These are phyloP conservation scores for Lissonota sp. DNA, from an alignment of 2,888 invertebrate species.

Conservation along the genomic window DNA sequence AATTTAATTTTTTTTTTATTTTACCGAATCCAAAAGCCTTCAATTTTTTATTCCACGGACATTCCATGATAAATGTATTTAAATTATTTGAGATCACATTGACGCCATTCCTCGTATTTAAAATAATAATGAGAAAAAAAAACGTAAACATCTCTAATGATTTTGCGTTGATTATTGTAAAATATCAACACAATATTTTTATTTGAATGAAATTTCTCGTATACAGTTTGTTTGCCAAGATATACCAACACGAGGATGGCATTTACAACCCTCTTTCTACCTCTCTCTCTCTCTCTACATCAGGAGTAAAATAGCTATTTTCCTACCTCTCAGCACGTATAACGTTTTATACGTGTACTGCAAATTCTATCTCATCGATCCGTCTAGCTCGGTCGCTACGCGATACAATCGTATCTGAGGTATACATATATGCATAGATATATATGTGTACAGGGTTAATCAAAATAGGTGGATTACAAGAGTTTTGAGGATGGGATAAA, in stretches of 20 bases:
- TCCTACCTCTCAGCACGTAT: constrained; percentile 31
- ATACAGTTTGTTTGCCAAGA: constrained; percentile 21
- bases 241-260: constrained; percentile 12
- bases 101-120: too few species aligned
- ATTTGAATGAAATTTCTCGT: constrained; percentile 6
- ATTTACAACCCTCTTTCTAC: not conserved
- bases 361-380: constrained; percentile 81
- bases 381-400: constrained; percentile 68
- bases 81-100: too few species aligned
- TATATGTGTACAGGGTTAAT: not conserved
- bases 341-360: constrained; percentile 66
- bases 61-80: too few species aligned
- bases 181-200: not conserved
- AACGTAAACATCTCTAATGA: not conserved
- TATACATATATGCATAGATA: constrained; percentile 18
- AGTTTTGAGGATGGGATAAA: too few species aligned
- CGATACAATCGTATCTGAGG: constrained; percentile 56
- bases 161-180: constrained; percentile 8
- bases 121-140: too few species aligned
- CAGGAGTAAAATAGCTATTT: constrained; percentile 21
- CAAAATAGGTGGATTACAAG: too few species aligned
- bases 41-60: too few species aligned
- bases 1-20: too few species aligned
- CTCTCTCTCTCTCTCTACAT: too few species aligned
- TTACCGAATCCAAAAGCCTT: too few species aligned